Evolutionary conservation across 2,888 invertebrate species (phyloP), one percentile per base, ranked within the genome.

Genomic region (Ametastegia equiseti): DNA sequence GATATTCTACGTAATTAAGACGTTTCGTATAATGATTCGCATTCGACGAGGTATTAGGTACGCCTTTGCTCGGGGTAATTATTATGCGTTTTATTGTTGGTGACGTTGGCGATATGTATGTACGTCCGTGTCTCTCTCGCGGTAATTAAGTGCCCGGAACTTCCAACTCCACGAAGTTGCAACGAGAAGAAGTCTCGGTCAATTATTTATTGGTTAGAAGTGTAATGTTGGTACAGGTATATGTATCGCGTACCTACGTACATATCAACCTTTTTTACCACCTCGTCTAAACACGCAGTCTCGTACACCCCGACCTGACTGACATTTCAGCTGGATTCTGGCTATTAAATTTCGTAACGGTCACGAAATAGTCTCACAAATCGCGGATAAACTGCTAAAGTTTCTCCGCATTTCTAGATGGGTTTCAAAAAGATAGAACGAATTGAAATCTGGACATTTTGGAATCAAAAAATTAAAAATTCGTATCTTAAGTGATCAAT

Each of bases 91-190:
- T 86, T 83, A 86, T 67, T 67, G 67, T 67, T 39, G 67, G 85
- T 83, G 84, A 83, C 84, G 86, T 83, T 83, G 71, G 82, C 83
- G 84, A 84, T 84, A 82, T 54, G n/a, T n/a, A 4, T 23, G 19
- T 15, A 1, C 23, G 7, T 7, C 54, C 6, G 7, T 23, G 19
- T 83, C 84, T 82, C 83, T 36, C 67, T 67, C 42, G 85, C 84
- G 86, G 85, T 85, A 87, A 87, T 87, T 87, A 87, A 86, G 82
- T 81, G 82, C 71, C 84, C 83, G 83, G 84, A 87, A 85, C 83
- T 84, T 83, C 81, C 39, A 42, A 19, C 39, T 39, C 30, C 30
- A 33, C 63, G n/a, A 63, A 63, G 30, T 30, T 63, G 30, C 13
- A 63, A 27, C 63, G 63, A 33, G 63, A 23, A n/a, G 63, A 45